Percentiles rank a stretch among this genome's conserved stretches.
These are phyloP conservation scores for Scotopteryx bipunctaria DNA, from an alignment of 2,888 invertebrate genomes.

Conservation along the genomic window DNA sequence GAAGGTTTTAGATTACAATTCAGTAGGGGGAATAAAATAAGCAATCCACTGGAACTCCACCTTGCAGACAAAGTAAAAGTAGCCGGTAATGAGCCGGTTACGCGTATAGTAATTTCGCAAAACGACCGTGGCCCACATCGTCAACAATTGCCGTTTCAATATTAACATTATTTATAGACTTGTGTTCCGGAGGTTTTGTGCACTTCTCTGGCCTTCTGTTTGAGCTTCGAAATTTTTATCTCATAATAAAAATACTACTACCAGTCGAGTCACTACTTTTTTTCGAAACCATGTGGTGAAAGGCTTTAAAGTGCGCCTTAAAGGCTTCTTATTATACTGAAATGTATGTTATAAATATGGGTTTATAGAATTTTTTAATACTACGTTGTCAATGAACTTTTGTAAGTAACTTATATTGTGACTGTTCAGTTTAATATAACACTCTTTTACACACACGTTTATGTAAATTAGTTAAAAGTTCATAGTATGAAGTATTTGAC, in stretches of 20 bases:
- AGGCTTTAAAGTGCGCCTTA: too few relatives aligned
- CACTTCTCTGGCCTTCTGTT: conserved; percentile 5
- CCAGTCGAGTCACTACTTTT: too few relatives aligned
- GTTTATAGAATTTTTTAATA: neutral
- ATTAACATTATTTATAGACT: conserved; percentile 36
- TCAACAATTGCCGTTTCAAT: conserved; percentile 42
- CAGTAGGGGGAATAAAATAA: neutral
- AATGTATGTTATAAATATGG: too few relatives aligned
- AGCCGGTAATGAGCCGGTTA: conserved; percentile 45
- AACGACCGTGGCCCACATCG: conserved; percentile 53
- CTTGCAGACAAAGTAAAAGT: conserved; percentile 46
- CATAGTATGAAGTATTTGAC: too few relatives aligned
- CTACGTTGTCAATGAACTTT: conserved; percentile 11
- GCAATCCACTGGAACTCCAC: conserved; percentile 13
- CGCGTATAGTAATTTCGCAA: conserved; percentile 49
- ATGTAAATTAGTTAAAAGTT: too few relatives aligned
- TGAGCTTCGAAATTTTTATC: neutral
- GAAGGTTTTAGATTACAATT: too few relatives aligned
- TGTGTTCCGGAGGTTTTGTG: conserved; percentile 29
- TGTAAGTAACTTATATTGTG: too few relatives aligned
- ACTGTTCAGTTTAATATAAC: too few relatives aligned
- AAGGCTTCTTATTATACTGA: too few relatives aligned
- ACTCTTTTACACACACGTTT: too few relatives aligned
- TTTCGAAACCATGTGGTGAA: too few relatives aligned
- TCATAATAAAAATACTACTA: neutral